These are phyloP conservation scores for Acanthosepion lycidas DNA, from an alignment of 2,888 invertebrate genomes.

Conservation along the genomic window DNA sequence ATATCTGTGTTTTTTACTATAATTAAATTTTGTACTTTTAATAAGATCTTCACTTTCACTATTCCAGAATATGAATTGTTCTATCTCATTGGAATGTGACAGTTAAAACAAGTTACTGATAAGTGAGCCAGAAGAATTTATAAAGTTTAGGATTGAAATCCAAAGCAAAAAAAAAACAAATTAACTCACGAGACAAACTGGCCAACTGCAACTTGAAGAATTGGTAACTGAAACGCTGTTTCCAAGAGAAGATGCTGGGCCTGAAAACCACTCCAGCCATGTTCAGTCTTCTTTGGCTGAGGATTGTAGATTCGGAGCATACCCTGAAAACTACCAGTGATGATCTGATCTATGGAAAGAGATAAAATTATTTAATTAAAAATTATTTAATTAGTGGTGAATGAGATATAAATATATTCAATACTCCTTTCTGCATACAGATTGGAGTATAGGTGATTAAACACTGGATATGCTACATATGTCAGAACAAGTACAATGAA, in stretches of 20 bases:
- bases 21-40: too few species aligned
- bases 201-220: constrained; percentile 88
- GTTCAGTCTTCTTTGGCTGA: constrained; percentile 77
- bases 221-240: constrained; percentile 82
- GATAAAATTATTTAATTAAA: not conserved
- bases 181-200: constrained; percentile 86
- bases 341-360: constrained; percentile 78
- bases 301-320: constrained; percentile 83
- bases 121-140: not conserved
- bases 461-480: too few species aligned
- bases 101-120: not conserved
- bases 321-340: constrained; percentile 87
- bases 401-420: not conserved
- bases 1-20: too few species aligned
- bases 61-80: too few species aligned
- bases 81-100: too few species aligned
- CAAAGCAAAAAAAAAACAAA: too few species aligned
- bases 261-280: constrained; percentile 65
- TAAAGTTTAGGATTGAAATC: too few species aligned
- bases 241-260: constrained; percentile 83
- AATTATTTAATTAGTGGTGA: not conserved
- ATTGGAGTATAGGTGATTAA: too few species aligned
- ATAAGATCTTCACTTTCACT: too few species aligned
- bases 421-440: too few species aligned
- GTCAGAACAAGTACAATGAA: too few species aligned